Percentiles rank a stretch among this genome's conserved stretches.
Conservation (phyloP, 1,140 invertebrate genomes). For the Aphaenogaster ashmeadi region DNA sequence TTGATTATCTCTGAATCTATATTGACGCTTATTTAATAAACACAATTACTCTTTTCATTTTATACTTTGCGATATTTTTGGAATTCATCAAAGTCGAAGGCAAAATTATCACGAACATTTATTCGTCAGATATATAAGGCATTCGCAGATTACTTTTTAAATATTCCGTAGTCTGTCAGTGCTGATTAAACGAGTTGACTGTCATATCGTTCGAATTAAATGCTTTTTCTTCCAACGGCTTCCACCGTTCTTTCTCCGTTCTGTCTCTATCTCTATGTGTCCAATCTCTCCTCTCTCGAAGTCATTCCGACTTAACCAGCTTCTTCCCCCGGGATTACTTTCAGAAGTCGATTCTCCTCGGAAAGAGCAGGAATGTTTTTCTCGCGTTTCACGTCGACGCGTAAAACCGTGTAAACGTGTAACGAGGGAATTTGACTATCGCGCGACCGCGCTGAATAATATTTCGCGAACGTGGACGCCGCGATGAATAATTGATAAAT, state of each 20-base stretch:
- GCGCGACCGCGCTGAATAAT: conserved; percentile 43
- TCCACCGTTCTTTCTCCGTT: not conserved
- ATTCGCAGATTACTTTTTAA: not conserved
- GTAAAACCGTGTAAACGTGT: conserved; percentile 49
- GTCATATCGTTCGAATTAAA: conserved; percentile 4
- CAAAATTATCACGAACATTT: not conserved
- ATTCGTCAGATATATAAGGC: not conserved
- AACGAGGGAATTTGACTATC: conserved; percentile 57
- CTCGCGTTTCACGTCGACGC: not conserved
- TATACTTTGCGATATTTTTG: not conserved
- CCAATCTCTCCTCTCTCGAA: conserved; percentile 42
- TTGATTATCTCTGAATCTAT: not conserved
- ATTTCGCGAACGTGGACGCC: conserved; percentile 33
- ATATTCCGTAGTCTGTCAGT: conserved; percentile 12
- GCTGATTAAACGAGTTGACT: conserved; percentile 30
- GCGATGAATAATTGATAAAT: conserved; percentile 61
- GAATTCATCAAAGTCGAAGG: not conserved
- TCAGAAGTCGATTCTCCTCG: conserved; percentile 32
- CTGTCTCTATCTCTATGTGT: conserved; percentile 12
- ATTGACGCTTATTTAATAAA: not conserved
- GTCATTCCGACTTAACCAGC: conserved; percentile 41
- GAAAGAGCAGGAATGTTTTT: not conserved
- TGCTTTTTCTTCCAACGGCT: not conserved
- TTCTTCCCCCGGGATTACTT: conserved; percentile 38
- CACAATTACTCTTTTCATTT: not conserved